Percentiles rank a stretch among this genome's conserved stretches.
Evolutionary conservation across 2,888 invertebrate species (phyloP).

Genomic region (Spicauda simplicius): DNA sequence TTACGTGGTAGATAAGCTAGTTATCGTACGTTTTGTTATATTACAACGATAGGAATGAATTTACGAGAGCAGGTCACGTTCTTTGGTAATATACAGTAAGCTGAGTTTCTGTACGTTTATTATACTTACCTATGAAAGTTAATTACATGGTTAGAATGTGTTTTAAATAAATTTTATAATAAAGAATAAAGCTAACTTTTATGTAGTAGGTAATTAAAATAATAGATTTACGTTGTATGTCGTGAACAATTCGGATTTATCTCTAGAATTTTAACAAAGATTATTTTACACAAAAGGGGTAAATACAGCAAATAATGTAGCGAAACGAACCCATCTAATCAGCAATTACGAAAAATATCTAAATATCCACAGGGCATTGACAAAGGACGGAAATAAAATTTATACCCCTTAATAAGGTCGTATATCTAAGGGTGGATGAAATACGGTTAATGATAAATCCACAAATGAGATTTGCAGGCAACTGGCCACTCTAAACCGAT

Average conservation of each 20-base stretch:
- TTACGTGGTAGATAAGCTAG: slow-evolving; percentile 32
- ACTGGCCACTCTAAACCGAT: slow-evolving; percentile 80
- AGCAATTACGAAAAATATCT: slow-evolving; percentile 31
- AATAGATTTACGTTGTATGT: too few species aligned
- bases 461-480: slow-evolving; percentile 84
- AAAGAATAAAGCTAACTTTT: too few species aligned
- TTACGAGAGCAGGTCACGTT: slow-evolving; percentile 24
- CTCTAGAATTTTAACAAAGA: background rate
- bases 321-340: slow-evolving; percentile 27
- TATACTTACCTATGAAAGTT: background rate
- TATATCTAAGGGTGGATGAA: slow-evolving; percentile 78
- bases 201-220: too few species aligned
- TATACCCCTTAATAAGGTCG: slow-evolving; percentile 80
- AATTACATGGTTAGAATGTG: too few species aligned
- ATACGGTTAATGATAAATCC: slow-evolving; percentile 85
- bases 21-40: slow-evolving; percentile 39
- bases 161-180: too few species aligned
- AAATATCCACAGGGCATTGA: slow-evolving; percentile 73
- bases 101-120: background rate
- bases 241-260: too few species aligned
- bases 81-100: background rate
- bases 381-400: slow-evolving; percentile 78
- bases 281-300: slow-evolving; percentile 7
- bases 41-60: slow-evolving; percentile 23
- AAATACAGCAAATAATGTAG: slow-evolving; percentile 6